Evolutionary conservation across 1,140 invertebrate species (phyloP).

Genomic region (Heliothis virescens): DNA sequence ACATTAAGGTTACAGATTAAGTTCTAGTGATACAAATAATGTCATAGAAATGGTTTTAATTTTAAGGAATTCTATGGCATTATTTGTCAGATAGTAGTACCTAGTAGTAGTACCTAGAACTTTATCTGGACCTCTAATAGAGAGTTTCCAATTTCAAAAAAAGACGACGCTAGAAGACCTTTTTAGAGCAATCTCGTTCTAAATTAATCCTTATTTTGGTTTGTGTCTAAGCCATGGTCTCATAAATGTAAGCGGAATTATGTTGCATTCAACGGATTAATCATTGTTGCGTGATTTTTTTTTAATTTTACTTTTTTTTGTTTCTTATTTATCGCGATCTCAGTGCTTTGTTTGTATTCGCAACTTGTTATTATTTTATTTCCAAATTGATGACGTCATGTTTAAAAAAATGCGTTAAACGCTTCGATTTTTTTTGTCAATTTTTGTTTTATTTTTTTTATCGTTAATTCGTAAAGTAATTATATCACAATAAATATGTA

Average conservation of each 20-base stretch:
- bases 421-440: slow-evolving; percentile 11
- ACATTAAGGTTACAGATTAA: too few species aligned
- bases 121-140: too few species aligned
- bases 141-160: too few species aligned
- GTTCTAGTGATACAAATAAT: too few species aligned
- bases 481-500: slow-evolving; percentile 14
- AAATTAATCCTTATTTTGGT: background rate
- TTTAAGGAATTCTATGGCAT: too few species aligned
- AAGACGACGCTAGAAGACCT: too few species aligned
- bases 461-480: background rate
- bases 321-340: slow-evolving; percentile 32
- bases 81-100: too few species aligned
- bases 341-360: slow-evolving; percentile 41
- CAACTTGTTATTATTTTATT: slow-evolving; percentile 25
- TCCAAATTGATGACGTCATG: slow-evolving; percentile 7
- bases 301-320: background rate
- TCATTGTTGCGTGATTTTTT: slow-evolving; percentile 7
- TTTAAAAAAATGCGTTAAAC: slow-evolving; percentile 11
- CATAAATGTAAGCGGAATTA: background rate
- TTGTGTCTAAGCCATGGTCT: background rate
- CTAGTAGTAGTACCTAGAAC: too few species aligned
- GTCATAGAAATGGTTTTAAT: too few species aligned
- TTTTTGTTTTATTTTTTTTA: background rate
- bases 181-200: too few species aligned
- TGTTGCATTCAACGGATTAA: background rate